These are phyloP conservation scores for Bombus breviceps DNA, from an alignment of 1,140 invertebrate genomes.

Conservation along the genomic window DNA sequence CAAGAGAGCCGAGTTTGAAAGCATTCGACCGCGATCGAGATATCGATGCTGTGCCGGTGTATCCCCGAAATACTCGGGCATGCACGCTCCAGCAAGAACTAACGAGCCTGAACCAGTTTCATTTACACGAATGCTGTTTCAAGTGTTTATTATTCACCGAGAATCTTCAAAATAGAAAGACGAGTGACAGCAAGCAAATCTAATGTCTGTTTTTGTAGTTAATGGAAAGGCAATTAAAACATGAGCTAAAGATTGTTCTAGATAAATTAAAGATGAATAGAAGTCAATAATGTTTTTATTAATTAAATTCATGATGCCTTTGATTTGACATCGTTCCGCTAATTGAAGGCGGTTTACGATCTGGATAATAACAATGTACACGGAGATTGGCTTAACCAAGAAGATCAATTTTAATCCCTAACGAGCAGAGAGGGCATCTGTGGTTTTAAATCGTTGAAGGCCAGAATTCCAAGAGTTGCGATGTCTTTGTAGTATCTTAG, in stretches of 20 bases:
- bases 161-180: neutral
- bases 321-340: neutral
- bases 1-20: neutral
- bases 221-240: neutral
- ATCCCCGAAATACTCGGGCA: neutral
- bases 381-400: neutral
- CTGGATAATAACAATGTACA: neutral
- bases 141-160: neutral
- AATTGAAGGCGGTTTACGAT: neutral
- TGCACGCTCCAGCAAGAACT: neutral
- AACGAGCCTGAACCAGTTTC: constrained; percentile 1
- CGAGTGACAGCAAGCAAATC: neutral
- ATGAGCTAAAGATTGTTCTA: too few relatives aligned
- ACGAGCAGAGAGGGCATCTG: neutral
- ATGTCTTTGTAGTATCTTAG: neutral
- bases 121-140: neutral
- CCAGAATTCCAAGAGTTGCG: too few relatives aligned
- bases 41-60: neutral
- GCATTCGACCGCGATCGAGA: neutral
- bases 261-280: neutral
- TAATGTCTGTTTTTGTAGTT: neutral
- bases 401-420: constrained; percentile 17
- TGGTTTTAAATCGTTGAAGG: neutral
- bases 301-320: neutral
- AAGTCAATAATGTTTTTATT: neutral